Conservation (phyloP, 2,797 vertebrate species). For the Crenuchus spilurus region DNA sequence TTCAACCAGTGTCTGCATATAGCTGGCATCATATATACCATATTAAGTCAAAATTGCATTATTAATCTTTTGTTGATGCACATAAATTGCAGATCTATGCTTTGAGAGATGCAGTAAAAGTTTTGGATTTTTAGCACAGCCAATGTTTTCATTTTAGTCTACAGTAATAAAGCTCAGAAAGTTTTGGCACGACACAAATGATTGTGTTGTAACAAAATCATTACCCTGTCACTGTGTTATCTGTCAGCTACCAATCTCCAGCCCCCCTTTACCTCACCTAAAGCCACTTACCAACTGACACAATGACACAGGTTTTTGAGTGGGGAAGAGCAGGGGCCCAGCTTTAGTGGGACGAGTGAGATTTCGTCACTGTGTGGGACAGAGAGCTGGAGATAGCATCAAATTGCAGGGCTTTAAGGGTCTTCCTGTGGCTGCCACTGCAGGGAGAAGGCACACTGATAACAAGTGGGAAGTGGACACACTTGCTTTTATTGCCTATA, state of each 20-base stretch:
- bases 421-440: conserved; percentile 82
- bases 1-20: too few species aligned
- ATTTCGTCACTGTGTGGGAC: conserved; percentile 79
- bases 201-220: not conserved
- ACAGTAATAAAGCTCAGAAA: not conserved
- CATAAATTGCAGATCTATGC: too few species aligned
- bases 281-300: conserved; percentile 73
- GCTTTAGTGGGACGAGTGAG: conserved; percentile 76
- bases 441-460: conserved; percentile 51
- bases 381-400: conserved; percentile 77
- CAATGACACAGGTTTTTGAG: conserved; percentile 56
- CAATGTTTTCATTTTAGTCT: not conserved
- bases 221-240: conserved; percentile 16
- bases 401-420: conserved; percentile 70
- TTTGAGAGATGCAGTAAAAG: too few species aligned
- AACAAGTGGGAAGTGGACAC: conserved; percentile 46
- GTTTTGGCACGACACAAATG: not conserved
- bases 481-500: conserved; percentile 32
- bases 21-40: too few species aligned
- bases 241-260: conserved; percentile 47
- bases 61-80: too few species aligned
- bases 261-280: conserved; percentile 52
- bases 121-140: too few species aligned
- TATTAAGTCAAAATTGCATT: too few species aligned
- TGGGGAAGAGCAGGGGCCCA: conserved; percentile 69